Evolutionary conservation across 2,888 invertebrate genomes (phyloP), one percentile per base, ranked within the genome.

Genomic region (Emmelina monodactyla): DNA sequence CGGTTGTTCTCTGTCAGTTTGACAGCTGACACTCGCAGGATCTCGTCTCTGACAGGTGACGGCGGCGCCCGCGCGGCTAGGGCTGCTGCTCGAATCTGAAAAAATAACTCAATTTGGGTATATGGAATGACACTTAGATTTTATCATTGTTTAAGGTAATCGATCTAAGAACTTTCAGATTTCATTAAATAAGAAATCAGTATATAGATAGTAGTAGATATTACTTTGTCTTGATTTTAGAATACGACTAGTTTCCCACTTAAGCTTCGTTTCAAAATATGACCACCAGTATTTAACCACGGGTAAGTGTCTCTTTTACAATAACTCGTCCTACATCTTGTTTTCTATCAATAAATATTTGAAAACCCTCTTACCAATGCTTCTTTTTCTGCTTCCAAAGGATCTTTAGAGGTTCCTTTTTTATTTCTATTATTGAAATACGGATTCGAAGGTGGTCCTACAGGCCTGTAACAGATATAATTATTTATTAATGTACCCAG

Each of bases 341-440:
- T n/a, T n/a, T n/a, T n/a, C n/a, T n/a, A n/a, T n/a, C n/a, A n/a
- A 34, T 28, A 35, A 29, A 28, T 29, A n/a, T 13, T 14, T 13
- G 14, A 12, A 11, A 9, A 22, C 22, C 5, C 33, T 45, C 71
- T 68, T 65, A 85, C 85, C 73, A 84, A 51, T 12, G 84, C 84
- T 58, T 85, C 85, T 46, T 83, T 85, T 61, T 85, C 85, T 2
- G 78, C 81, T 54, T 82, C 76, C 3, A 78, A 47, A 2, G 62
- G 79, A 48, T 79, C 82, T 53, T 79, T 82, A 2, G 56, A 49
- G 5, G 51, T 50, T 2, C 49, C 46, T 36, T 71, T 75, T 40
- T 71, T 73, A 39, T 58, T 56, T 49, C 71, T 55, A 44, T 75
- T 79, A 42, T 64, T 72, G 1, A 60, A 80, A 43, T 64, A 72